A percentile compares a stretch with the other conserved stretches of the same genome.
phyloP scores from a whole-genome alignment of 2,888 invertebrate species.

The Thymelicus sylvestris region DNA sequence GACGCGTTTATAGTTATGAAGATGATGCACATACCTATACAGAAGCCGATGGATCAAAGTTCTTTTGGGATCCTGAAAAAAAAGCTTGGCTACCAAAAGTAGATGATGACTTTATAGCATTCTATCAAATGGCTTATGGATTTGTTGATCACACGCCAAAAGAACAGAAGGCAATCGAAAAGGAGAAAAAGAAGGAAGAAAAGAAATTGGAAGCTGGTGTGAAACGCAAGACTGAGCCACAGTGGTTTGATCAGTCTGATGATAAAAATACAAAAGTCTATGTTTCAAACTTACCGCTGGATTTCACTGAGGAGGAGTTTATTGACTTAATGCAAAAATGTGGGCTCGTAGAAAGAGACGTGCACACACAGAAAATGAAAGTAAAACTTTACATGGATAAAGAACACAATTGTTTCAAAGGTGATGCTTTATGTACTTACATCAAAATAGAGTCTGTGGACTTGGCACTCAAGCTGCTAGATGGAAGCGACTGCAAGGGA shows the following conservation, averaged over 20 bases:
- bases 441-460: constrained; percentile 98
- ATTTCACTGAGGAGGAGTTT: constrained; percentile 95
- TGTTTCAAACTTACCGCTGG: constrained; percentile 95
- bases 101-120: constrained; percentile 98
- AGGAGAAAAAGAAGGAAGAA: constrained; percentile 61
- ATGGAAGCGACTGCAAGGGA: constrained; percentile 92
- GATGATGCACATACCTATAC: constrained; percentile 92
- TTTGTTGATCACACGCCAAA: constrained; percentile 87
- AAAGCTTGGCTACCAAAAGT: constrained; percentile 99
- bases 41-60: constrained; percentile 94
- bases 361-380: constrained; percentile 91
- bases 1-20: constrained; percentile 87
- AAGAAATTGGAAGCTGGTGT: constrained; percentile 77
- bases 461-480: constrained; percentile 95
- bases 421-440: constrained; percentile 98
- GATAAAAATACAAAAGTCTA: constrained; percentile 96
- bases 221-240: constrained; percentile 84
- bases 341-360: constrained; percentile 96
- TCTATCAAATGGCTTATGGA: constrained; percentile 98
- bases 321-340: constrained; percentile 97
- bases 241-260: constrained; percentile 97
- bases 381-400: constrained; percentile 95
- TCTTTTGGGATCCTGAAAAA: constrained; percentile 95
- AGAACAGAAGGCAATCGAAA: constrained; percentile 56
- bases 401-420: constrained; percentile 93